Base-by-base conservation (phyloP, 2,888 invertebrate species). In the Synanthedon myopaeformis region DNA sequence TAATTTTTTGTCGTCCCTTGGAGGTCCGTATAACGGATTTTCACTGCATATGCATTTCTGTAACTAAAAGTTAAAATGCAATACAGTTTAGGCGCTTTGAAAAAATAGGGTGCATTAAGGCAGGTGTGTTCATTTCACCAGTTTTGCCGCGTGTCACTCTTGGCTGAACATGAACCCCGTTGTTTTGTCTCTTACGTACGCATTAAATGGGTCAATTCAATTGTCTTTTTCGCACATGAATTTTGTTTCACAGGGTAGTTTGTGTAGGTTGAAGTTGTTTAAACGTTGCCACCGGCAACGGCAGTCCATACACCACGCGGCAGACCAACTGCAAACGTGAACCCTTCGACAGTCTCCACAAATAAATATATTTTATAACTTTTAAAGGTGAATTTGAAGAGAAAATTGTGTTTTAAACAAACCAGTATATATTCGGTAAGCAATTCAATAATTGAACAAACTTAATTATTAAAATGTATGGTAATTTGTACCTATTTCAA, bases 221-320 rank as follows among this genome's bases (percentile, higher is more conserved):
- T 62, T 62, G 62, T 79, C 79, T 68, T 72, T 79, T 61, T 80
- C 72, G 57, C 65, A 68, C 71, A 54, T 63, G 17, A 17, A 13
- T 10, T 13, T 14, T 13, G 12, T 49, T 17, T 45, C 61, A 59
- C 71, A 67, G 76, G 79, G 78, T 76, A 52, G 69, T 69, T 74
- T 67, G 69, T 78, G 77, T 76, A 69, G 74, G 76, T 71, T 66
- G 68, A 72, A 76, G 82, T 81, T 85, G 86, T 85, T 86, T 77
- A 72, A 72, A 70, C 78, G 86, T 86, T 80, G 86, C 77, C 80
- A 76, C 61, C 64, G 73, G 84, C 85, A 85, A 87, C 86, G 74
- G 74, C 70, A 75, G 79, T 72, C 73, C 69, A 82, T 76, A 84
- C 80, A 79, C 66, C 72, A 71, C 70, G 67, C 72, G 70, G 72